A percentile compares a stretch with the other conserved stretches of the same genome.
phyloP scores from a whole-genome alignment of 2,113 vertebrate species.

The Dromiciops gliroides region DNA sequence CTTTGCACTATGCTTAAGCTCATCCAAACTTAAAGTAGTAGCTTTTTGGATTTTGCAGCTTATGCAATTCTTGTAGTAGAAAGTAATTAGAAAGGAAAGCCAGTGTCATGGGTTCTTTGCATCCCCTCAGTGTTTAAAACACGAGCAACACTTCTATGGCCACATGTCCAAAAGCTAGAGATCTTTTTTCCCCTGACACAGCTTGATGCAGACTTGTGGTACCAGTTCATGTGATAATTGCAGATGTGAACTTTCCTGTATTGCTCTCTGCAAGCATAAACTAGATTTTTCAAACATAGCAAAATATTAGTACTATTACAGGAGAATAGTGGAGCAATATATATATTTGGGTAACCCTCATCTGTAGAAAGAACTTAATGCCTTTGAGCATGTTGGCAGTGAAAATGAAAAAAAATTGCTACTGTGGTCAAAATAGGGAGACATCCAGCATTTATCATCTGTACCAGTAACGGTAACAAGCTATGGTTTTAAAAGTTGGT shows the following conservation, averaged over 20 bases:
- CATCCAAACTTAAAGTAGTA: no score
- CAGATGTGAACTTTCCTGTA: conserved; percentile 13
- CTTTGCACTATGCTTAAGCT: not conserved
- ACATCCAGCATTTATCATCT: conserved; percentile 36
- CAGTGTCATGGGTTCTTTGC: not conserved
- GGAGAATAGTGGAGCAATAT: conserved; percentile 33
- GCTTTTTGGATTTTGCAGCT: not conserved
- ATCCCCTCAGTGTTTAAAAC: not conserved
- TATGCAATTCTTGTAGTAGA: not conserved
- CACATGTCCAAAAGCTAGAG: not conserved
- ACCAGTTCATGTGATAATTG: conserved; percentile 24
- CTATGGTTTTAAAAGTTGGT: conserved; percentile 48
- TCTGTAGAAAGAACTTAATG: conserved; percentile 19
- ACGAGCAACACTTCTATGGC: not conserved
- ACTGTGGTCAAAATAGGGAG: conserved; percentile 61
- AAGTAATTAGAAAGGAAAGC: conserved; percentile 7
- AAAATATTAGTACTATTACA: not conserved
- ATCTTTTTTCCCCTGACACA: conserved; percentile 28
- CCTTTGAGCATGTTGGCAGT: conserved; percentile 56
- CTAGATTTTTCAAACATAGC: conserved; percentile 55
- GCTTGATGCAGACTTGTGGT: conserved; percentile 16
- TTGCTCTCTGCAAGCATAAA: conserved; percentile 31
- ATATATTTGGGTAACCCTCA: conserved; percentile 3
- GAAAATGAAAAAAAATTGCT: conserved; percentile 27
- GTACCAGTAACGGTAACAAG: conserved; percentile 34